Base-by-base conservation (phyloP, 2,113 vertebrate species). In the Xiphophorus maculatus region DNA sequence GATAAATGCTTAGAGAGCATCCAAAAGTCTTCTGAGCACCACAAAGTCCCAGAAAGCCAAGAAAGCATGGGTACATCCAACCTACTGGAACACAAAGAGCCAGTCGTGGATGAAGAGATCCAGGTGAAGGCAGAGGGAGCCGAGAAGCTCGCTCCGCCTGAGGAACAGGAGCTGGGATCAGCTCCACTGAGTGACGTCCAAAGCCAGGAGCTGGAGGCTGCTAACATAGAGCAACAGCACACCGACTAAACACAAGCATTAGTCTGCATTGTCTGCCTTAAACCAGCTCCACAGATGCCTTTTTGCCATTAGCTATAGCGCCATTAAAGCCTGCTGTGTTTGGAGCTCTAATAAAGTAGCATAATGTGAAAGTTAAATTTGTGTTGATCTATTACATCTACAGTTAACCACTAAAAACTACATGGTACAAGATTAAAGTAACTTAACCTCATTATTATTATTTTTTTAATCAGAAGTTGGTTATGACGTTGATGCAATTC, bases 271-370 rank as follows among this genome's bases (percentile, higher is more conserved):
- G 58, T 72, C 85, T 42, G 40, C 30, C 74, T 42, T 19, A 33
- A 72, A 63, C 62, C 71, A 68, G 35, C 62, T 72, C 75, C 33
- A 13, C 13, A 33, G 37, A 76, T 27, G 71, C 79, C 28, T 70
- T 69, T 66, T 62, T 58, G 30, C 14, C 32, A 11, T 3, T 61
- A n/a, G 17, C 35, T 40, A 1, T 71, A 61, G 15, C 69, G 25
- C 40, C 4, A 19, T 29, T 7, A 37, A 68, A 71, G 48, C 66
- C 5, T 27, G 35, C 61, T 44, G 61, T 65, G 15, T 75, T 71
- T 80, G 81, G 69, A 81, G 83, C 79, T 69, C 80, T 73, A 92
- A 87, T 90, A 89, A 91, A 91, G 72, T 73, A 72, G 51, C 9
- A 76, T 71, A 66, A 72, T 84, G 12, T 60, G 13, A 83, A 86